phyloP scores from a whole-genome alignment of 2,888 invertebrate genomes.

The Plemyria rubiginata region DNA sequence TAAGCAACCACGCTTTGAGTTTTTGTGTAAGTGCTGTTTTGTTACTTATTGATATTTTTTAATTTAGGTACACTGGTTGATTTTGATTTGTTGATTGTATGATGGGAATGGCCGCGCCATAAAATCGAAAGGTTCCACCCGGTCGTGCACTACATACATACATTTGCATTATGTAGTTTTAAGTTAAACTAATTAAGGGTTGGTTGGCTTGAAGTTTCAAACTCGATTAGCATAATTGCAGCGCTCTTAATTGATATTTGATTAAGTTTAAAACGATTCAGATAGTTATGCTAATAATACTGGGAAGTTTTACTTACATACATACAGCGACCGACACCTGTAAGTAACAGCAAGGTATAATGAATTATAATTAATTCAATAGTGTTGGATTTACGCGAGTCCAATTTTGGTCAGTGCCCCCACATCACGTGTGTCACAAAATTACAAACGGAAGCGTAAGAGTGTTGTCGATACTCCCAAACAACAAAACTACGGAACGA shows the following conservation, averaged over 20 bases:
- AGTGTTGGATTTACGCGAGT: conserved; percentile 11
- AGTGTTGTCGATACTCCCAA: too few relatives aligned
- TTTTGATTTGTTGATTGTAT: too few relatives aligned
- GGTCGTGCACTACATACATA: too few relatives aligned
- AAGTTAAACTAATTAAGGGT: conserved; percentile 28
- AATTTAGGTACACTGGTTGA: neutral
- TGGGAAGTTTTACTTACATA: neutral
- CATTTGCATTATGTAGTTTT: conserved; percentile 25
- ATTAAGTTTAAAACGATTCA: conserved; percentile 12
- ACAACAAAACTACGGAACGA: too few relatives aligned
- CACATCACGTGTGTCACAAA: conserved; percentile 31
- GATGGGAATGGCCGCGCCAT: too few relatives aligned
- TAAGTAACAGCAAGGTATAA: too few relatives aligned
- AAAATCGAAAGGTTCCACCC: too few relatives aligned
- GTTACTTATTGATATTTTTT: too few relatives aligned
- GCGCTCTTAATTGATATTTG: conserved; percentile 18
- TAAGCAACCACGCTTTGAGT: too few relatives aligned
- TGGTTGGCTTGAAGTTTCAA: conserved; percentile 21
- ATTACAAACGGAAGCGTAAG: conserved; percentile 2
- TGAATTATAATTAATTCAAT: conserved; percentile 21
- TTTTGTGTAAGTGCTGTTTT: too few relatives aligned
- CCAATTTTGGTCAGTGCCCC: conserved; percentile 45
- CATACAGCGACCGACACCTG: too few relatives aligned
- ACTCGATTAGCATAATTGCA: conserved; percentile 27
- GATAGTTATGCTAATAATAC: conserved; percentile 10